phyloP scores from a whole-genome alignment of 1,140 invertebrate species.

The Scylla paramamosain region DNA sequence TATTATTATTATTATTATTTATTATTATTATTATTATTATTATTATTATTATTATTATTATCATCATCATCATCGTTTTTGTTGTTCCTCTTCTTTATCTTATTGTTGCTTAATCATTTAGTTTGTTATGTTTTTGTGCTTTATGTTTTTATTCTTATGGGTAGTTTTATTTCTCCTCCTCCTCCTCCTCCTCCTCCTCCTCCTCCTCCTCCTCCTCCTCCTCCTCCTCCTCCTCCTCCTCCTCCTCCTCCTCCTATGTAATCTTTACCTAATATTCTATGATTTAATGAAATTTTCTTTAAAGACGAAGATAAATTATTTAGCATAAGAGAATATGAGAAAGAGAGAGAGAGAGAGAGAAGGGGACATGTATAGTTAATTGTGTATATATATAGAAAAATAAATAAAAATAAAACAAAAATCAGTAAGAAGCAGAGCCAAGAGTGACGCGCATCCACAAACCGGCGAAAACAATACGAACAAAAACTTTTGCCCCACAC shows the following conservation, averaged over 20 bases:
- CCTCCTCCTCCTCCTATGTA: neutral
- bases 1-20: no score
- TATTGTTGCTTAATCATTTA: no score
- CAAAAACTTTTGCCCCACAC: neutral
- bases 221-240: conserved; percentile 17
- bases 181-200: neutral
- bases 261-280: no score
- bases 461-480: neutral
- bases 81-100: neutral
- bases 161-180: neutral
- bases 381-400: no score
- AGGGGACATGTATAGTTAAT: no score
- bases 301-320: no score
- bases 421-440: no score
- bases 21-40: neutral
- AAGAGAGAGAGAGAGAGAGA: neutral
- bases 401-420: no score
- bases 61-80: neutral
- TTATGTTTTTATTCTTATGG: no score
- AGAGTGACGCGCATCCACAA: neutral
- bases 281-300: no score
- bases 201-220: conserved; percentile 9
- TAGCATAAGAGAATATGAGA: neutral
- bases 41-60: neutral
- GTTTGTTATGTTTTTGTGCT: no score